A percentile compares a stretch with the other conserved stretches of the same genome.
phyloP scores from a whole-genome alignment of 2,888 invertebrate genomes.

The Tetramorium bicarinatum region DNA sequence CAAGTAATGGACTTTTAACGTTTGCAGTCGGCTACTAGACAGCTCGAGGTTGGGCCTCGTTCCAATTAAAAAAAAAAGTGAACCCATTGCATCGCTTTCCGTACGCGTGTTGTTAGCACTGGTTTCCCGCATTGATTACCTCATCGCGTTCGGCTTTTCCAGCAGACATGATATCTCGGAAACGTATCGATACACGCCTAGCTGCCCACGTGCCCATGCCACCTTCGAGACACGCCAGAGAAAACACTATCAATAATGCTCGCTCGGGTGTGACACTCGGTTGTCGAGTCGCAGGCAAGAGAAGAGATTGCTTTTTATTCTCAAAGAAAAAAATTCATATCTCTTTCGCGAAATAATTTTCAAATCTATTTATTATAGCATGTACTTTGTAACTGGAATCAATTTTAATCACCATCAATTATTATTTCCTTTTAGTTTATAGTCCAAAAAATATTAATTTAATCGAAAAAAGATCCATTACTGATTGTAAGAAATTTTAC shows the following conservation, averaged over 20 bases:
- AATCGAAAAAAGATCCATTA: neutral
- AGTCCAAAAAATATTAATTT: neutral
- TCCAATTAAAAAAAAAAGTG: neutral
- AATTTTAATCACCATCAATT: neutral
- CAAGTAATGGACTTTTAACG: neutral
- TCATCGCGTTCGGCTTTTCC: slow-evolving; percentile 60
- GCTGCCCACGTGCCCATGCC: slow-evolving; percentile 52
- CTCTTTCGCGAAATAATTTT: slow-evolving; percentile 8
- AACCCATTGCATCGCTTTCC: neutral
- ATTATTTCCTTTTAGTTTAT: neutral
- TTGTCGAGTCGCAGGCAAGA: slow-evolving; percentile 9
- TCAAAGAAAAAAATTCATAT: slow-evolving; percentile 2
- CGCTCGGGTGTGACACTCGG: slow-evolving; percentile 34
- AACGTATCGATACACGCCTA: slow-evolving; percentile 60
- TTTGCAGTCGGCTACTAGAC: neutral
- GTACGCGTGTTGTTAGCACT: neutral
- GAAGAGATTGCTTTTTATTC: slow-evolving; percentile 7
- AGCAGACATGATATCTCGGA: slow-evolving; percentile 43
- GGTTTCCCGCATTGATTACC: slow-evolving; percentile 31
- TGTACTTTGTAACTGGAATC: neutral
- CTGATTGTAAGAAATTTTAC: neutral
- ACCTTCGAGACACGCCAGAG: slow-evolving; percentile 48
- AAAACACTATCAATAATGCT: slow-evolving; percentile 41
- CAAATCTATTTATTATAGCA: neutral
- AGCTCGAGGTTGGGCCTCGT: neutral